Evolutionary conservation across 2,113 vertebrate species (phyloP), one percentile per base, ranked within the genome.

Genomic region (Menura novaehollandiae): DNA sequence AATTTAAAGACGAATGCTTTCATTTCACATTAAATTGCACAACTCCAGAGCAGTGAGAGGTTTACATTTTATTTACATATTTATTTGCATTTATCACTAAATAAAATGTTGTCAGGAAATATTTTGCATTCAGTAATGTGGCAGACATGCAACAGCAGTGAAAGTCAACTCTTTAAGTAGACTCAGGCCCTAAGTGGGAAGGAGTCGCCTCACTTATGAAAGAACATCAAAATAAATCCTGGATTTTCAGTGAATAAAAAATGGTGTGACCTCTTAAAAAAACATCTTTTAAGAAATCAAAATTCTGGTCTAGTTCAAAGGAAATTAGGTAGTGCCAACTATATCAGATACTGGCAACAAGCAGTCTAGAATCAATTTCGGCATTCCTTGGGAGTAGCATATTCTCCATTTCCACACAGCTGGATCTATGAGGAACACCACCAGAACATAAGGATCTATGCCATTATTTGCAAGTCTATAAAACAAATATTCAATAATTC

Each of bases 401-500:
- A 26, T 72, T 78, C 67, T 77, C 32, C 39, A 23, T 35, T 78
- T 93, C 20, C 52, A 21, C 39, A n/a, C 19, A 81, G 33, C 15
- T 89, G 69, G 22, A 49, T 37, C 44, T 68, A 17, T 28, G 44
- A 74, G 41, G 69, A 81, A 14, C 7, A 82, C 17, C 32, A 49
- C 7, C 16, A 71, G 64, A 91, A 77, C 15, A 56, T 52, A 76
- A 93, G 95, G 93, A 90, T 71, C 58, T 85, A 59, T 78, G 53
- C 13, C 10, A 64, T 66, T 94, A 92, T 96, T 97, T 95, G 55
- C 77, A 97, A 94, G 73, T 77, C 93, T 89, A 87, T 95, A 75
- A 97, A 98, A 97, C 32, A 97, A 92, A 81, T 93, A 96, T 94
- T 94, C 64, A 95, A 23, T 83, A 81, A 89, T 94, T 95, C 87